Evolutionary conservation across 2,113 vertebrate species (phyloP).

Genomic region (Sceloporus tristichus): DNA sequence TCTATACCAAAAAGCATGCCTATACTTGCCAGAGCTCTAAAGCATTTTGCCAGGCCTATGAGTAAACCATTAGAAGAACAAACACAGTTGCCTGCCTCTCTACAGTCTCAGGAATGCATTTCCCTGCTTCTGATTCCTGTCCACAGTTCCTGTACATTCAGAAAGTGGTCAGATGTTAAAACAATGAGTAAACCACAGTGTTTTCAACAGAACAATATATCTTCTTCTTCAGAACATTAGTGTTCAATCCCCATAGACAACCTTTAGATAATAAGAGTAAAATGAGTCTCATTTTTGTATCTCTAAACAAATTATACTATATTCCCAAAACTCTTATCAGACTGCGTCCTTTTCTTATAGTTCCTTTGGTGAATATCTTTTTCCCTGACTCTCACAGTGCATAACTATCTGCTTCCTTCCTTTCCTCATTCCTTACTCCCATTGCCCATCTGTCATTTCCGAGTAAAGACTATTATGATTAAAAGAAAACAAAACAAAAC

Average conservation of each 20-base stretch:
- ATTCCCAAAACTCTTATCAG: slow-evolving; percentile 72
- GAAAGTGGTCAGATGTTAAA: slow-evolving; percentile 68
- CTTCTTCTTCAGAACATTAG: slow-evolving; percentile 75
- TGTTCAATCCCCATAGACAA: slow-evolving; percentile 66
- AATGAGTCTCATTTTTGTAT: slow-evolving; percentile 77
- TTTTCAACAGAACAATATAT: slow-evolving; percentile 79
- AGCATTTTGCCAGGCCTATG: slow-evolving; percentile 34
- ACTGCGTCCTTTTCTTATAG: slow-evolving; percentile 47
- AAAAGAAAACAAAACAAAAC: slow-evolving; percentile 27
- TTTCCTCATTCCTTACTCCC: slow-evolving; percentile 23
- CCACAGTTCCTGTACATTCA: slow-evolving; percentile 70
- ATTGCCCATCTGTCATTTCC: slow-evolving; percentile 22
- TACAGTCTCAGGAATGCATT: slow-evolving; percentile 53
- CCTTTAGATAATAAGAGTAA: slow-evolving; percentile 78
- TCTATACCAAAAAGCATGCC: background rate
- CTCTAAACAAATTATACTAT: slow-evolving; percentile 81
- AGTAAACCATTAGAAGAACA: slow-evolving; percentile 59
- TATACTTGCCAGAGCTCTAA: background rate
- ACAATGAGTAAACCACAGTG: slow-evolving; percentile 66
- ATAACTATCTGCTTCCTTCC: slow-evolving; percentile 46
- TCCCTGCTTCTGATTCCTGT: slow-evolving; percentile 65
- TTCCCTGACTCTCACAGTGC: slow-evolving; percentile 29
- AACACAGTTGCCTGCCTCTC: slow-evolving; percentile 51
- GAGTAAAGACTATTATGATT: slow-evolving; percentile 53
- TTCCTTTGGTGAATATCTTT: slow-evolving; percentile 61